A percentile compares a stretch with the other conserved stretches of the same genome.
phyloP scores from a whole-genome alignment of 2,113 vertebrate species.

The Campylomormyrus tamandua region DNA sequence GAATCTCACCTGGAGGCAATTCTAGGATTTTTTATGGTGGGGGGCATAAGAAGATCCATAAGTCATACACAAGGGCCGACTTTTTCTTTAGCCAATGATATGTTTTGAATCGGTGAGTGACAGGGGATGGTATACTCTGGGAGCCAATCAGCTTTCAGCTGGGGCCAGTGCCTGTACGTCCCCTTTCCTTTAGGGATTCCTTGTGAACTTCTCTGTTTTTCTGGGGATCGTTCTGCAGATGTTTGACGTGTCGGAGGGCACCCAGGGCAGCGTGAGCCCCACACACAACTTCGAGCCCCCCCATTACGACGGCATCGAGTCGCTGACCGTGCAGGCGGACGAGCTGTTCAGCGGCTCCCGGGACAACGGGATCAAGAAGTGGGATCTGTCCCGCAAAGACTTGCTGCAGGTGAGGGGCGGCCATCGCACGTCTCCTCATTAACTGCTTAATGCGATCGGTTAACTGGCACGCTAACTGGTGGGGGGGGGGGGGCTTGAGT shows the following conservation, averaged over 20 bases:
- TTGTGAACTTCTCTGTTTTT: not conserved
- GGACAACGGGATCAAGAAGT: slow-evolving; percentile 97
- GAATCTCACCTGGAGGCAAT: not conserved
- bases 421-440: not conserved
- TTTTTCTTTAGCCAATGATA: not conserved
- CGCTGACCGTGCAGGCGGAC: slow-evolving; percentile 82
- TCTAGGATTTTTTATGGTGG: not conserved
- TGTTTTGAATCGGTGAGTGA: not conserved
- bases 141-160: not conserved
- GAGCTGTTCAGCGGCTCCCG: slow-evolving; percentile 90
- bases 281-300: slow-evolving; percentile 96
- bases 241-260: slow-evolving; percentile 89
- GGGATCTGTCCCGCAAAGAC: slow-evolving; percentile 89
- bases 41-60: not conserved
- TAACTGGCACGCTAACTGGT: not conserved
- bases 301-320: slow-evolving; percentile 96
- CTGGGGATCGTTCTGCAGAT: slow-evolving; percentile 59
- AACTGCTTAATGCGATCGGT: not conserved
- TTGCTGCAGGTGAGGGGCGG: slow-evolving; percentile 75
- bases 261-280: slow-evolving; percentile 79
- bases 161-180: not conserved
- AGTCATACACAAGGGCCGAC: not conserved
- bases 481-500: too few species aligned
- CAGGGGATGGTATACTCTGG: not conserved
- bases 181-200: not conserved